Evolutionary conservation across 2,113 vertebrate species (phyloP), one percentile per base, ranked within the genome.

Genomic region (Pangasianodon hypophthalmus): DNA sequence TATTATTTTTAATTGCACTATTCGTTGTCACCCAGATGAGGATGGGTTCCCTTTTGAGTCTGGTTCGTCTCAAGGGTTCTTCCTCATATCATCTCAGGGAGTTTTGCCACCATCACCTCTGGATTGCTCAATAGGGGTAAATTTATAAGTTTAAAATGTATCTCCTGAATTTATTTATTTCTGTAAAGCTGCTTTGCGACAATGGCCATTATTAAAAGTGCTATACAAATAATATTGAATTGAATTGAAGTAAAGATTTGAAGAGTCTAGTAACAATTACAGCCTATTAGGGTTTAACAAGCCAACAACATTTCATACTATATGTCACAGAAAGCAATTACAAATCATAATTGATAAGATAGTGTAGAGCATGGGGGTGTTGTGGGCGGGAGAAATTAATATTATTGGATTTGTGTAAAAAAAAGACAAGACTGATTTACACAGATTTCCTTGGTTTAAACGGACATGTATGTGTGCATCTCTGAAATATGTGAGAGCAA

Each of bases 261-360:
- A 60, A 21, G 6, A 48, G 56, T 89, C 84, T 87, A 83, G 18
- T 48, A 79, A 85, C 48, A 71, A 89, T 87, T 89, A 85, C 54
- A 87, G 58, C 87, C 62, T 69, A 88, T 54, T 88, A 67, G 13
- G 24, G n/a, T 69, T 44, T 54, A 82, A 82, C n/a, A 44, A 69
- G 69, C n/a, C 60, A 44, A 52, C 48, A 83, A 41, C 48, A 64
- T 67, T 50, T 79, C 46, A 83, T 83, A 32, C 32, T 29, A 37
- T 54, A 52, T 82, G 6, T 69, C n/a, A 88, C 13, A 88, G 48
- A 69, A 52, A 41, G 60, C 46, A 64, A 41, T 41, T 29, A 13
- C 52, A 71, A 54, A 29, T 37, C 87, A 29, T 5, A 32, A 41
- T 6, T 83, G 62, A 88, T 87, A 58, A n/a, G 54, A 87, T 41